Base-by-base conservation (phyloP, 1,140 invertebrate genomes). In the Prorops nasuta region DNA sequence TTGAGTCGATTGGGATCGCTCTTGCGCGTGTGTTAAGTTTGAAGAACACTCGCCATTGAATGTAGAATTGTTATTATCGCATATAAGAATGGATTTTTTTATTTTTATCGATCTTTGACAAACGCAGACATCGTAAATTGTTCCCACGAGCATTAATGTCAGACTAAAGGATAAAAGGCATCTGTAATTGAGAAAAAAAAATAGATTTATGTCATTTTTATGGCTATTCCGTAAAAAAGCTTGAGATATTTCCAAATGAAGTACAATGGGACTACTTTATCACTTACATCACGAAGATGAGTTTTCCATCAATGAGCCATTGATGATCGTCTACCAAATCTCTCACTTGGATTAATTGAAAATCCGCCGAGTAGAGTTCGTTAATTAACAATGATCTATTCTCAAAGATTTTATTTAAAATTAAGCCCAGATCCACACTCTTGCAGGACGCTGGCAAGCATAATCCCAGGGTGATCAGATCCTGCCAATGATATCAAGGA, bases 361-460 rank as follows among this genome's bases (percentile, higher is more conserved):
- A 69, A 48, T 73, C 64, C 1, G 49, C 48, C 3, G 60, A 47
- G 28, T 66, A 76, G 1, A 76, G 51, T 0, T 71, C 44, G 14
- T 46, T 56, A 1, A 70, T 21, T 0, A 67, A 21, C 3, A 76
- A 51, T 7, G 45, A 49, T 38, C 60, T 54, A 0, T 74, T 49
- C 0, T 19, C 24, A 16, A 76, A 69, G 38, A 71, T 64, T 3
- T 43, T 48, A 12, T 57, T 51, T 2, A 77, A 19, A 22, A 74
- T 50, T 0, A 48, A 4, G 1, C 42, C 20, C 7, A 78, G 19
- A 10, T 75, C 61, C 3, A 36, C 31, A 0, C 37, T 51, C 1
- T 60, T 54, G 37, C 76, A 77, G 0, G 69, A 66, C 0, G 55
- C 54, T 0, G 76, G 76, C n/a, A 77, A 48, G 45, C 76, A 78